phyloP scores from a whole-genome alignment of 2,888 invertebrate species.

The Disparrhopalites patrizii region DNA sequence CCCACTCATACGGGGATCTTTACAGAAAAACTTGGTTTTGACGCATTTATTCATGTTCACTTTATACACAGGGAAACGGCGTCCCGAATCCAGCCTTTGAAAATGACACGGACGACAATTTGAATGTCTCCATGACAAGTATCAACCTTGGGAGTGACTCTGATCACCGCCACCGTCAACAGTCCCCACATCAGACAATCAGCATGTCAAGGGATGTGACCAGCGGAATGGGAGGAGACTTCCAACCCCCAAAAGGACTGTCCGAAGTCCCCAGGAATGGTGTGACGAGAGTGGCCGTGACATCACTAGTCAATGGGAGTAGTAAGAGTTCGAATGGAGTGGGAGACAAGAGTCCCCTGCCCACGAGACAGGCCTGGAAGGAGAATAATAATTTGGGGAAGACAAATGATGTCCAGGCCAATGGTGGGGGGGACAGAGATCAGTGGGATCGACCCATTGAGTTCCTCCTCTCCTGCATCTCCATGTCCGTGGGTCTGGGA shows the following conservation, averaged over 20 bases:
- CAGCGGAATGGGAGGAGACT: background rate
- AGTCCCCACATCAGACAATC: too few relatives aligned
- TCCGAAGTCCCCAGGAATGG: background rate
- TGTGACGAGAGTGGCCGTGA: too few relatives aligned
- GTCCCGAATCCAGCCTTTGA: conserved; percentile 12
- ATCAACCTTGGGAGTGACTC: conserved; percentile 18
- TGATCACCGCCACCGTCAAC: too few relatives aligned
- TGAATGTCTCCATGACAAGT: conserved; percentile 11
- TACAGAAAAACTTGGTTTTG: too few relatives aligned
- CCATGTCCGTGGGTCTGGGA: conserved; percentile 49
- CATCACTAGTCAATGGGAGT: too few relatives aligned
- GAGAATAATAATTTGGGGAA: conserved; percentile 1
- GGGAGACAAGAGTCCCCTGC: background rate
- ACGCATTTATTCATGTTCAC: too few relatives aligned
- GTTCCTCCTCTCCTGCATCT: conserved; percentile 67
- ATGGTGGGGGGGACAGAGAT: conserved; percentile 24
- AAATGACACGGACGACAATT: conserved; percentile 5
- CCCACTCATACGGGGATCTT: too few relatives aligned
- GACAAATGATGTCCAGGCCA: background rate
- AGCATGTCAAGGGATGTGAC: background rate
- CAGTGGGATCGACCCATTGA: conserved; percentile 62
- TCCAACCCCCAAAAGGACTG: background rate
- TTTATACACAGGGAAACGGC: background rate
- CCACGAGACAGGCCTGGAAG: background rate
- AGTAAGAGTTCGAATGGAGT: background rate